phyloP scores from a whole-genome alignment of 2,797 vertebrate species.

The Myotis myotis region DNA sequence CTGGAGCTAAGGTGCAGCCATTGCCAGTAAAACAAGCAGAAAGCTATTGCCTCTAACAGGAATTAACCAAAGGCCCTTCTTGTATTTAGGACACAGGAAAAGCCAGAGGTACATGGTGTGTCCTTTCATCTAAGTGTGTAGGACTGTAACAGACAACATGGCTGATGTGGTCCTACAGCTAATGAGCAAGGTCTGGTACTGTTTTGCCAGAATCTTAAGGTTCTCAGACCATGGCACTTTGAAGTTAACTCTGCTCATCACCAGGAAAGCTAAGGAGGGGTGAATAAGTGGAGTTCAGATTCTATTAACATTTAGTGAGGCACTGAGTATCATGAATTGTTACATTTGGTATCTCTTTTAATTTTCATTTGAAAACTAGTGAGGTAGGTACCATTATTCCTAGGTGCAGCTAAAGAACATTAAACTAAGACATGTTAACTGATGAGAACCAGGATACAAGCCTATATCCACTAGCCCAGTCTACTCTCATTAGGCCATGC shows the following conservation, averaged over 20 bases:
- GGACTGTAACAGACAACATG: neutral
- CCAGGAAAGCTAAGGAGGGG: neutral
- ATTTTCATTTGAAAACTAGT: constrained; percentile 5
- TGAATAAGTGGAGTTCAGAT: neutral
- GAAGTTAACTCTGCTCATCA: neutral
- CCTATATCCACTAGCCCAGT: neutral
- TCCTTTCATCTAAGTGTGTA: neutral
- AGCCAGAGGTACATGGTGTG: neutral
- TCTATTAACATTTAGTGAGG: neutral
- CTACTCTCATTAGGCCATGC: neutral
- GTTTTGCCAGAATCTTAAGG: constrained; percentile 3
- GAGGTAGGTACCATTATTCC: neutral
- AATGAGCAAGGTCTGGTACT: neutral
- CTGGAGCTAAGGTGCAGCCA: constrained; percentile 31
- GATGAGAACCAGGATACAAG: neutral
- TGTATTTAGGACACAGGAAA: constrained; percentile 7
- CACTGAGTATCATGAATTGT: neutral
- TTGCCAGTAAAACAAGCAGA: constrained; percentile 55
- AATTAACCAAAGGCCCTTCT: constrained; percentile 26
- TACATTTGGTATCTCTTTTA: neutral
- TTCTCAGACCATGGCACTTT: neutral
- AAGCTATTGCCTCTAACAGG: constrained; percentile 37
- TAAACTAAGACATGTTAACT: neutral
- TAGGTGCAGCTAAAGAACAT: neutral
- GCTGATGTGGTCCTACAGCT: neutral